Base-by-base conservation (phyloP, 1,140 invertebrate species). In the Pentalonia nigronervosa region DNA sequence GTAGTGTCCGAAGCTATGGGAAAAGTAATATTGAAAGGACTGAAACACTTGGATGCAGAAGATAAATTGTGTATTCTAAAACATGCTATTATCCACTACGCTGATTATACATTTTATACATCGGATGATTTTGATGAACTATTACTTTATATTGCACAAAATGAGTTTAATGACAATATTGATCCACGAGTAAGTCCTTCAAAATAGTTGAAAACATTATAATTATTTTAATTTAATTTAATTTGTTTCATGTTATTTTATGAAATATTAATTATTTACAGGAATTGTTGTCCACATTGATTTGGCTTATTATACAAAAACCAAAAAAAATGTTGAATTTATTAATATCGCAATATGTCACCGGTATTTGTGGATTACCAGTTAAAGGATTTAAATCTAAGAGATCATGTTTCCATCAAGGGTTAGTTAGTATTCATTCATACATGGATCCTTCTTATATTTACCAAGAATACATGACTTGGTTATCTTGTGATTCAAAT, bases 271-370 rank as follows among this genome's bases (percentile, higher is more conserved):
- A 90, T 6, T n/a, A 20, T 60, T 90, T 90, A 45, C 21, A 93
- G 91, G 81, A 86, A 50, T 53, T 93, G 6, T 2, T 93, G 23
- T 30, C 91, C 36, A 93, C 45, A 45, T 20, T 53, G 30, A 86
- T 84, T 84, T 84, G 47, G 91, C 76, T 93, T 41, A 36, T 86
- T n/a, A 48, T 93, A 9, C 91, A 93, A 45, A 81, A 86, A 56
- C 91, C 91, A 53, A 86, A 9, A n/a, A 84, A 56, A 93, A 56
- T 93, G 36, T 30, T 93, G 25, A 48, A 93, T 56, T 17, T 86
- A 53, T 93, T 93, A 53, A 25, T 93, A 84, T n/a, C 34, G 8
- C 48, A 86, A n/a, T 93, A 86, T 41, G 36, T 93, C 7, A 86
- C 14, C 9, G 34, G 47, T 86, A 36, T 53, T 53, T 81, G 11